A percentile compares a stretch with the other conserved stretches of the same genome.
Conservation (phyloP, 2,113 vertebrate species). For the Ascaphus truei region DNA sequence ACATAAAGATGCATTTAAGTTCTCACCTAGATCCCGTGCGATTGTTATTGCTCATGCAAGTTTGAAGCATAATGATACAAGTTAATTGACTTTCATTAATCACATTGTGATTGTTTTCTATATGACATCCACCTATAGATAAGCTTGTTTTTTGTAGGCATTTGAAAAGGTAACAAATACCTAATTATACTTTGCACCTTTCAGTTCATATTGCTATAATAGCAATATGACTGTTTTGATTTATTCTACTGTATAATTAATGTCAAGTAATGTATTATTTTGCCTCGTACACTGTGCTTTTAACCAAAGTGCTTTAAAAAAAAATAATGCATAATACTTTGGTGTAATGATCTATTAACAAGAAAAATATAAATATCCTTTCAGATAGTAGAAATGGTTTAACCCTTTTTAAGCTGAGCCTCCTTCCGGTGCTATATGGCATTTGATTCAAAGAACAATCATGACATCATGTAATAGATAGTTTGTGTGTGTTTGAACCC, state of each 20-base stretch:
- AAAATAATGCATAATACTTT: constrained; percentile 32
- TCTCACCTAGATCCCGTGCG: constrained; percentile 6
- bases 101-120: constrained; percentile 31
- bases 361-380: constrained; percentile 31
- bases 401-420: constrained; percentile 7
- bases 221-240: constrained; percentile 38
- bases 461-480: no score
- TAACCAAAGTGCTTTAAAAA: constrained; percentile 34
- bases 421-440: background rate
- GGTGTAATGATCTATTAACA: constrained; percentile 31
- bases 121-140: constrained; percentile 34
- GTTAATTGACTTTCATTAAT: constrained; percentile 33
- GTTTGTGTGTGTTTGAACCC: no score
- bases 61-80: constrained; percentile 27
- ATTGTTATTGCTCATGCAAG: background rate
- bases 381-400: constrained; percentile 21
- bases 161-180: constrained; percentile 32
- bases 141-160: constrained; percentile 22
- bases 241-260: constrained; percentile 33
- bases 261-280: constrained; percentile 39
- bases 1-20: constrained; percentile 9
- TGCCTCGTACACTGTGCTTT: constrained; percentile 35
- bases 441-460: no score
- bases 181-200: constrained; percentile 36
- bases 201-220: constrained; percentile 37